Base-by-base conservation (phyloP, 2,797 vertebrate genomes). In the Leuciscus waleckii region DNA sequence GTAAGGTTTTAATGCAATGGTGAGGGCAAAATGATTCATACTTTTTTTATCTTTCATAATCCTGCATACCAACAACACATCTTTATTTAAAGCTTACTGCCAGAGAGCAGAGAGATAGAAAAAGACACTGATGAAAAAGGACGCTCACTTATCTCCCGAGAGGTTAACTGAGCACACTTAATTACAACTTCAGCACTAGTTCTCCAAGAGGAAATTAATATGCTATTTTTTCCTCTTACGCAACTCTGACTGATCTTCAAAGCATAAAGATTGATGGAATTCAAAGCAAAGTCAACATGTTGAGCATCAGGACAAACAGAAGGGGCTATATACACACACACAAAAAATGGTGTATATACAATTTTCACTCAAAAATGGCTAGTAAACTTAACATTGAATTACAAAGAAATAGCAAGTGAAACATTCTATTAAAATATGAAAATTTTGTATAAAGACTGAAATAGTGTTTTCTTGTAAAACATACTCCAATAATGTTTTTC, bases 181-280 rank as follows among this genome's bases (percentile, higher is more conserved):
- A 87, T 89, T 87, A 91, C 73, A 80, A 75, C 81, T 86, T 88
- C 87, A 82, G 82, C 85, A 71, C 49, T 67, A 84, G 82, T 79
- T 88, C 82, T 86, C 76, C 35, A 69, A 82, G 77, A 83, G 82
- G 35, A 75, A 89, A 88, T 89, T 87, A 88, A 86, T 89, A 83
- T 69, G 85, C 58, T 79, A 73, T 86, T 82, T 78, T 54, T 68
- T 63, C 63, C 74, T 83, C 65, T 87, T 87, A 87, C 65, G 13
- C 70, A 88, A 87, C 54, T 35, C 56, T 75, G 46, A 67, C 68
- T 84, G 65, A 82, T 81, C 84, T 87, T 82, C n/a, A 79, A 81
- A 63, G 84, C 54, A 68, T 58, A 83, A 63, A 84, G 69, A 88
- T 49, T 51, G 16, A 73, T 49, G 78, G 35, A 82, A 73, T 61